A percentile compares a stretch with the other conserved stretches of the same genome.
phyloP scores from a whole-genome alignment of 2,113 vertebrate species.

The Phrynosoma blainvillii region DNA sequence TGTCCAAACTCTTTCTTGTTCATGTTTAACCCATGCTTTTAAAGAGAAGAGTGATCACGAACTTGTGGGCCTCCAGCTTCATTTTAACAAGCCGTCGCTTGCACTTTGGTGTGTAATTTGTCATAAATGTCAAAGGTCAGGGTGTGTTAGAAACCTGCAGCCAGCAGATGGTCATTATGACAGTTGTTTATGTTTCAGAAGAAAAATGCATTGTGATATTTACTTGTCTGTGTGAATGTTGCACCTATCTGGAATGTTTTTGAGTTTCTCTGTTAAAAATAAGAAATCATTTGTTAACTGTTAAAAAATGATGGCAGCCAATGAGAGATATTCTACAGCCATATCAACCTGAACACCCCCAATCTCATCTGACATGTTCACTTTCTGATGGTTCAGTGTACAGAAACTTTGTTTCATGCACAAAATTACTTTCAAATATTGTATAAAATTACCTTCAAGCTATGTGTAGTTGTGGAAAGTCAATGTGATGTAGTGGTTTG shows the following conservation, averaged over 20 bases:
- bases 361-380: background rate
- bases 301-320: conserved; percentile 33
- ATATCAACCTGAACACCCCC: background rate
- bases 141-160: conserved; percentile 79
- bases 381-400: too few relatives aligned
- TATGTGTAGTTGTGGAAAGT: too few relatives aligned
- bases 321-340: conserved; percentile 18
- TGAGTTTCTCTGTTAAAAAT: conserved; percentile 63
- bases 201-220: conserved; percentile 69
- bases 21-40: conserved; percentile 80
- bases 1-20: conserved; percentile 81
- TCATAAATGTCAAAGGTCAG: conserved; percentile 90
- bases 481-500: too few relatives aligned
- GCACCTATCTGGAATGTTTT: conserved; percentile 67
- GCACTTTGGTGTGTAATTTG: conserved; percentile 87
- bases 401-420: too few relatives aligned
- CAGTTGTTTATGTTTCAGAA: conserved; percentile 73
- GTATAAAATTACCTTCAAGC: too few relatives aligned
- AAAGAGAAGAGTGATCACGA: conserved; percentile 79
- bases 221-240: conserved; percentile 72
- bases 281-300: conserved; percentile 42
- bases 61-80: conserved; percentile 72
- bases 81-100: conserved; percentile 89
- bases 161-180: conserved; percentile 87
- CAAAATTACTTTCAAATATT: too few relatives aligned